phyloP scores from a whole-genome alignment of 2,797 vertebrate species.

The Chanos chanos region DNA sequence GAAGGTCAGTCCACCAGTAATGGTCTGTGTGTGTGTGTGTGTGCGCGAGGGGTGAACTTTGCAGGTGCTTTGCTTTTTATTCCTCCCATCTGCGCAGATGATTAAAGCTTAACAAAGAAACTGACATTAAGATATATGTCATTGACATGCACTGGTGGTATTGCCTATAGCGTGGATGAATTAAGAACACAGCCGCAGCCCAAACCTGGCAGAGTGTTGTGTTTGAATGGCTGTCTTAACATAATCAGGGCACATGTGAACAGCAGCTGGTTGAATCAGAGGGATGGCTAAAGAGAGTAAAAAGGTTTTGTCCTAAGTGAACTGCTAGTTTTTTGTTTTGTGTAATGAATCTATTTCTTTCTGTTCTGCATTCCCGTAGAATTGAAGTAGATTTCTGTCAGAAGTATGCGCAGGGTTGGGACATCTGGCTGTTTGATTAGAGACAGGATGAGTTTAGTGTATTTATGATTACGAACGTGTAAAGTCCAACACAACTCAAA shows the following conservation, averaged over 20 bases:
- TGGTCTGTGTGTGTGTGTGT: no score
- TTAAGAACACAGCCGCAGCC: neutral
- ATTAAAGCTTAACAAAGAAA: no score
- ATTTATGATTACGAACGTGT: constrained; percentile 49
- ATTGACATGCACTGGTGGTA: no score
- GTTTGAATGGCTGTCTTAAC: constrained; percentile 27
- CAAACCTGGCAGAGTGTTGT: constrained; percentile 1
- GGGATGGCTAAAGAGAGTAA: neutral
- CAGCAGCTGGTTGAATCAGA: constrained; percentile 37
- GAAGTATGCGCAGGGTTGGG: constrained; percentile 26
- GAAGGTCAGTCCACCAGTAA: constrained; percentile 25
- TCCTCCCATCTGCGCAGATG: constrained; percentile 13
- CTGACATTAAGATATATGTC: no score
- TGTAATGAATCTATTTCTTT: no score
- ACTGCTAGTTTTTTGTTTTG: no score
- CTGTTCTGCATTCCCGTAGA: no score
- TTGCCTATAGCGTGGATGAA: no score
- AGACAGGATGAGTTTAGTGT: constrained; percentile 32
- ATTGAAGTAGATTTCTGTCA: neutral
- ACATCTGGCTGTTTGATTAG: constrained; percentile 22
- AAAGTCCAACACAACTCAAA: constrained; percentile 33
- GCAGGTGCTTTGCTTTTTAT: constrained; percentile 34
- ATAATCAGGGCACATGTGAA: constrained; percentile 31
- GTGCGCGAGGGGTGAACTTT: constrained; percentile 9
- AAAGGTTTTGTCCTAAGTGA: no score